Evolutionary conservation across 2,888 invertebrate species (phyloP).

Genomic region (Muschampia plurimacula): DNA sequence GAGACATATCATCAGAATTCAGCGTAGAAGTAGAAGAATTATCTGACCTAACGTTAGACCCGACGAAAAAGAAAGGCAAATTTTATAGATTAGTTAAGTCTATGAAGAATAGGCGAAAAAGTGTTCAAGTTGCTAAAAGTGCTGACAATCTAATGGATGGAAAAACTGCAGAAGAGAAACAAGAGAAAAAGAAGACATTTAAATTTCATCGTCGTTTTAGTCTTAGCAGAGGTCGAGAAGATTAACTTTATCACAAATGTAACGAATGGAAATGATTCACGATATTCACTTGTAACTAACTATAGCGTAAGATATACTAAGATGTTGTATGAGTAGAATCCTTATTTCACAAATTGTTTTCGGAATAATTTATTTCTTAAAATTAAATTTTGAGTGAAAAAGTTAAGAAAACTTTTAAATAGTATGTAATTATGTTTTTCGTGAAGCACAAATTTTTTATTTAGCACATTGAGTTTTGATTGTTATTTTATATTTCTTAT

Average conservation of each 20-base stretch:
- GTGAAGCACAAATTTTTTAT: background rate
- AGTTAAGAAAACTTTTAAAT: background rate
- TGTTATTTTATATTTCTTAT: background rate
- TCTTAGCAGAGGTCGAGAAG: conserved; percentile 74
- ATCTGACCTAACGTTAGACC: conserved; percentile 62
- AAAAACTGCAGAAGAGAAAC: conserved; percentile 66
- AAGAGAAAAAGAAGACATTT: conserved; percentile 75
- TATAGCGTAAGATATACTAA: background rate
- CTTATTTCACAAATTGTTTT: background rate
- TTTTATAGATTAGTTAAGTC: conserved; percentile 79
- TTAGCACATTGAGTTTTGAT: background rate
- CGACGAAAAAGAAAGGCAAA: conserved; percentile 75
- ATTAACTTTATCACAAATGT: conserved; percentile 56
- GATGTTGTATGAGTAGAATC: background rate
- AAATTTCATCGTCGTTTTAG: conserved; percentile 80
- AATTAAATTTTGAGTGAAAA: background rate
- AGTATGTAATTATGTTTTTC: background rate
- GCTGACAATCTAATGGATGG: conserved; percentile 72
- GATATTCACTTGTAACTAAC: background rate
- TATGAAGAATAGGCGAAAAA: conserved; percentile 81
- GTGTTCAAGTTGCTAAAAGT: conserved; percentile 80
- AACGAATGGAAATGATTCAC: background rate
- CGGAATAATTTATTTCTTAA: background rate
- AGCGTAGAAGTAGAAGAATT: conserved; percentile 79
- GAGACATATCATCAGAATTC: conserved; percentile 81